Percentiles rank a stretch among this genome's conserved stretches.
phyloP scores from a whole-genome alignment of 2,888 invertebrate species.

The Syrphus vitripennis region DNA sequence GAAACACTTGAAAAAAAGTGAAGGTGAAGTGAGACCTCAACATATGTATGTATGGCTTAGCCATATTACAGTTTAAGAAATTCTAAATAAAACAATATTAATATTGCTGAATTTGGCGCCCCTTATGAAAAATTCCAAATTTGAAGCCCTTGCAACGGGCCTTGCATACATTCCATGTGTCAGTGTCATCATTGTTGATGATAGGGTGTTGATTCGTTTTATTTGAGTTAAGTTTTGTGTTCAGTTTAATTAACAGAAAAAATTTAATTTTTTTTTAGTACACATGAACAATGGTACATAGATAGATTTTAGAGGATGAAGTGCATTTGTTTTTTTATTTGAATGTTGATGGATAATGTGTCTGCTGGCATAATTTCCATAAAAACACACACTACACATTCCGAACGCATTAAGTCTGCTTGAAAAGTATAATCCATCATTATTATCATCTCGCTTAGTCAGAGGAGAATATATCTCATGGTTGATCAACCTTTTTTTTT shows the following conservation, averaged over 20 bases:
- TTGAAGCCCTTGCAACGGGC: not conserved
- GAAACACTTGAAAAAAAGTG: no score
- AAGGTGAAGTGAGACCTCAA: no score
- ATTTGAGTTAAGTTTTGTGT: not conserved
- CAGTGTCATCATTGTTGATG: conserved; percentile 32
- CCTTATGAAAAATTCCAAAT: not conserved
- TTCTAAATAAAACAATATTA: no score
- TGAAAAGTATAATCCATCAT: conserved; percentile 56
- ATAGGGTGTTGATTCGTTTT: conserved; percentile 45
- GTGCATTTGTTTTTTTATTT: conserved; percentile 30
- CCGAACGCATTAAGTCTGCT: conserved; percentile 33
- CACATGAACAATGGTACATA: not conserved
- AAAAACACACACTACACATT: not conserved
- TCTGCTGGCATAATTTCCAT: conserved; percentile 32
- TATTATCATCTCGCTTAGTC: conserved; percentile 26
- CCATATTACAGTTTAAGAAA: no score
- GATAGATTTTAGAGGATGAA: no score
- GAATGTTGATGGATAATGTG: conserved; percentile 49
- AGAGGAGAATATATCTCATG: conserved; percentile 27
- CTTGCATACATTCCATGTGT: conserved; percentile 25
- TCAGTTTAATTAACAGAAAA: conserved; percentile 36
- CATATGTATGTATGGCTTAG: no score
- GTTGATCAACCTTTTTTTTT: conserved; percentile 17
- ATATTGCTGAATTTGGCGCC: no score
- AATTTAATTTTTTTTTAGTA: not conserved